phyloP scores from a whole-genome alignment of 2,888 invertebrate genomes.

The Ferdinandea cuprea region DNA sequence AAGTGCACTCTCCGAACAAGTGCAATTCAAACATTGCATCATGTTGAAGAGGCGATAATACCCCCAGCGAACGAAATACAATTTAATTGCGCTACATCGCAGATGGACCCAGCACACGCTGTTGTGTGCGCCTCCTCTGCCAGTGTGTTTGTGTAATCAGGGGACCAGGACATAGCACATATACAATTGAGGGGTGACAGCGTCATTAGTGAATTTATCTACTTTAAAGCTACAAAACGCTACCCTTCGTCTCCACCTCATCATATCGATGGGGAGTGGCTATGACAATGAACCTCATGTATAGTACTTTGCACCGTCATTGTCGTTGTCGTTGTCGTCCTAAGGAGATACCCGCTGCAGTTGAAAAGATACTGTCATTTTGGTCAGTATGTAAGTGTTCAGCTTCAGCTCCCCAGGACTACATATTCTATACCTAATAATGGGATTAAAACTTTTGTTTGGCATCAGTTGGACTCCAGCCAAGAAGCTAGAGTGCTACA shows the following conservation, averaged over 20 bases:
- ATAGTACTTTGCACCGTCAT: not conserved
- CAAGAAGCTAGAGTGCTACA: constrained; percentile 55
- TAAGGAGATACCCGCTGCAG: constrained; percentile 45
- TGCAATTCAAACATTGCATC: constrained; percentile 56
- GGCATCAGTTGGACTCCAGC: constrained; percentile 64
- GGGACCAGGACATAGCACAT: constrained; percentile 11
- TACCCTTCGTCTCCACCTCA: constrained; percentile 8
- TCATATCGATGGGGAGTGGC: constrained; percentile 27
- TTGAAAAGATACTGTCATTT: constrained; percentile 34
- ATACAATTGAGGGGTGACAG: constrained; percentile 54
- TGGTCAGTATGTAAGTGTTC: not conserved
- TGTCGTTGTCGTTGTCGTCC: constrained; percentile 1
- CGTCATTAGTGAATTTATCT: constrained; percentile 69
- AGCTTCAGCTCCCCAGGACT: not conserved
- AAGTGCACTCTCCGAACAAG: constrained; percentile 46
- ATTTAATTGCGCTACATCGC: constrained; percentile 67
- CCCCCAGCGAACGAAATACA: constrained; percentile 54
- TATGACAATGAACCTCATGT: constrained; percentile 15
- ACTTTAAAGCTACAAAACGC: constrained; percentile 50
- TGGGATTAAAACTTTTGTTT: constrained; percentile 72
- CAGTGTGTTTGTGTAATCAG: constrained; percentile 23
- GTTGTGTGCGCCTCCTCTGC: not conserved
- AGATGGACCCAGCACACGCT: constrained; percentile 1
- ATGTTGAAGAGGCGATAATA: constrained; percentile 60
- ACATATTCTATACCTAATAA: constrained; percentile 52